Conservation (phyloP, 2,113 vertebrate genomes). For the Hyaena hyaena region DNA sequence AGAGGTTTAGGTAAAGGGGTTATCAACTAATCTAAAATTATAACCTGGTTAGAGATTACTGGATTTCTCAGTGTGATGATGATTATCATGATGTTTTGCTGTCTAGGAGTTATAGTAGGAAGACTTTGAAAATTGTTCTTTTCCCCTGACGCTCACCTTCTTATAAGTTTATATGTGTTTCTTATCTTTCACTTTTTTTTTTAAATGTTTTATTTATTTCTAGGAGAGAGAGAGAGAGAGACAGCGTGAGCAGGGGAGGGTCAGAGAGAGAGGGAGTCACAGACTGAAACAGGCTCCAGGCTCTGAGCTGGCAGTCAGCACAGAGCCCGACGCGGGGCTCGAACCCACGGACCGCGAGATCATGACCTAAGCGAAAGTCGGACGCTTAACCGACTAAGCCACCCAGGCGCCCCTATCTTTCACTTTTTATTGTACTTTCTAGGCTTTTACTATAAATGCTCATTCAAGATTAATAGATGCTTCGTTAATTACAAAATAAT, state of each 20-base stretch:
- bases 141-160: neutral
- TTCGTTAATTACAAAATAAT: constrained; percentile 23
- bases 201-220: too few relatives aligned
- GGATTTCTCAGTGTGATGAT: neutral
- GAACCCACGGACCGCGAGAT: too few relatives aligned
- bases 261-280: too few relatives aligned
- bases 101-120: neutral
- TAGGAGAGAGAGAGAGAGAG: too few relatives aligned
- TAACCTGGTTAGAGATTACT: neutral
- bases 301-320: too few relatives aligned
- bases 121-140: neutral
- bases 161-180: neutral
- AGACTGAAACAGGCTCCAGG: too few relatives aligned
- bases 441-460: neutral
- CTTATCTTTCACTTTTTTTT: neutral
- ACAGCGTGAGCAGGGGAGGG: too few relatives aligned
- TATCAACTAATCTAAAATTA: neutral
- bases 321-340: too few relatives aligned
- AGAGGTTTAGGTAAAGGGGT: neutral
- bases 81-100: neutral
- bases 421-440: neutral
- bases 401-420: neutral
- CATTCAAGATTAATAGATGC: neutral
- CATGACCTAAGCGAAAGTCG: too few relatives aligned
- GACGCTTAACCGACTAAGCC: too few relatives aligned